Evolutionary conservation across 1,140 invertebrate genomes (phyloP), one percentile per base, ranked within the genome.

Genomic region (Melitaea cinxia): DNA sequence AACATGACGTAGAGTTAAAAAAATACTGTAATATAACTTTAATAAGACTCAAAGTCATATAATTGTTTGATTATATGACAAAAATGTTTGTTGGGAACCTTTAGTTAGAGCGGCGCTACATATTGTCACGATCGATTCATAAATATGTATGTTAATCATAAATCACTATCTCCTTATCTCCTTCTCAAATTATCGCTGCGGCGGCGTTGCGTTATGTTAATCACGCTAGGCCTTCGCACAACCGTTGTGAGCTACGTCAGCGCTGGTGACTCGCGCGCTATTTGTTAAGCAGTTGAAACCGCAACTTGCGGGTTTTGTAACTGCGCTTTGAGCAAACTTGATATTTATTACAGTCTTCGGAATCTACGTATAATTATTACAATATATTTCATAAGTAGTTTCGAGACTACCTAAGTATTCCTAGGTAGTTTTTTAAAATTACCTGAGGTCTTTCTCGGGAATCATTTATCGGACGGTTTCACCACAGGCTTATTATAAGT

Each of bases 121-220:
- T 82, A 88, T 86, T 88, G 84, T 88, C 82, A 88, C 85, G 88
- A 87, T 78, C 74, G 71, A 79, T 80, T 83, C 75, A 79, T 75
- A 78, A 84, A 77, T 78, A 72, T 76, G 76, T 79, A 72, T 76
- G 76, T 77, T 76, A 78, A 79, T 82, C 76, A 81, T 78, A 81
- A 88, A 86, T 82, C 73, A 76, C 73, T 75, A 80, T 80, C 81
- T 66, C 72, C 75, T 82, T 84, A 87, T 82, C 81, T 81, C 53
- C 66, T 70, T 75, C 72, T 78, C 64, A 73, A 78, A 80, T 70
- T 78, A 83, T 78, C 71, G 69, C 67, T 58, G 67, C 67, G 62
- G 67, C 67, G 62, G 68, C 70, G 75, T 75, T 76, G 68, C 75
- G 65, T 76, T 75, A 72, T 64, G 64, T 60, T 70, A 69, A 69